Base-by-base conservation (phyloP, 2,888 invertebrate genomes). In the Campoplex capitator region DNA sequence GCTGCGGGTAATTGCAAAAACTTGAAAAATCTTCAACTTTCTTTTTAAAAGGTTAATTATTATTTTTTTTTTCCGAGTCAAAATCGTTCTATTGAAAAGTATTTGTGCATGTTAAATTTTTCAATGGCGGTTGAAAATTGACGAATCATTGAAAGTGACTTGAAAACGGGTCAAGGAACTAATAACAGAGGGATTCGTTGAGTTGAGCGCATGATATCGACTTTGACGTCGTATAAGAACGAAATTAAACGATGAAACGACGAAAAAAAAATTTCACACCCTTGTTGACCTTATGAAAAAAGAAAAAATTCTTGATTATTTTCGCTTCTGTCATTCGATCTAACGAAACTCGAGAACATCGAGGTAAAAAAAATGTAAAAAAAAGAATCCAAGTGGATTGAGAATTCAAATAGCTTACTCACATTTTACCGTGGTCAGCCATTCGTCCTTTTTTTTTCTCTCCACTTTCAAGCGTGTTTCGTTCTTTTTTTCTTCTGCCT, bases 401-500 rank as follows among this genome's bases (percentile, higher is more conserved):
- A 6, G 16, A 32, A 62, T 32, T 76, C 16, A 45, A 48, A 62
- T 56, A 18, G 51, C 56, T 84, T 18, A 91, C 92, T 92, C 74
- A 92, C 92, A 92, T 92, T 91, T 92, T 92, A 83, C 90, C 89
- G 83, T 89, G 91, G 77, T 92, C 92, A 80, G 92, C 91, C 92
- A 92, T 92, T 87, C 85, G 89, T 85, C 67, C 65, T 77, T 23
- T 32, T 70, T 38, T 65, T 23, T 54, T 45, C 71, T 75, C 62
- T 70, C 42, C 75, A 48, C 38, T 81, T 75, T 48, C 51, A 16
- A 51, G 38, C 42, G 51, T 28, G 75, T 84, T 56, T 73, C 48
- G 67, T 79, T 45, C 75, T 74, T 42, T 83, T 23, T 48, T 83
- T 68, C 42, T 76, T 62, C 79, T 35, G 62, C 1, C 6, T 68